Evolutionary conservation across 2,797 vertebrate genomes (phyloP).

Genomic region (Sebastes melanostomus): DNA sequence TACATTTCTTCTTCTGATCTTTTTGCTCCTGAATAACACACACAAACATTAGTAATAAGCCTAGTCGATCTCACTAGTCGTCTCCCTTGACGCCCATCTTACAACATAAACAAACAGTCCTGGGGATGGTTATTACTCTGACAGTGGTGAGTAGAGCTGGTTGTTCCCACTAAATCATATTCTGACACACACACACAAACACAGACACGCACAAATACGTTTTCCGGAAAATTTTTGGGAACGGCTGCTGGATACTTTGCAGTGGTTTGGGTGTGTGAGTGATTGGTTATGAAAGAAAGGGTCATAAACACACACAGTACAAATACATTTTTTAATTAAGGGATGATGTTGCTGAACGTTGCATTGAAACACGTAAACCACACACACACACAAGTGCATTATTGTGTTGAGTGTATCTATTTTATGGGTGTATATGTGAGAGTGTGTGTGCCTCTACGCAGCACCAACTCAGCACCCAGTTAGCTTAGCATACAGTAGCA

Average conservation of each 20-base stretch:
- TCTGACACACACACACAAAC: not conserved
- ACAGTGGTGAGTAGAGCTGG: not conserved
- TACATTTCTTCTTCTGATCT: not conserved
- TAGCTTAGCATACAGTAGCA: not conserved
- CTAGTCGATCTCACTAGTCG: not conserved
- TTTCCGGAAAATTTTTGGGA: not conserved
- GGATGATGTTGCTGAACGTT: not conserved
- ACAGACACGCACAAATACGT: not conserved
- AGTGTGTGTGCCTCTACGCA: no score
- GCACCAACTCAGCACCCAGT: not conserved
- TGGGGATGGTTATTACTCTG: not conserved
- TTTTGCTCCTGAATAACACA: not conserved
- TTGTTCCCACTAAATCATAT: slow-evolving; percentile 14
- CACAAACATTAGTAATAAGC: not conserved
- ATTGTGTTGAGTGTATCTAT: not conserved
- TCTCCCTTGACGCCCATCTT: not conserved
- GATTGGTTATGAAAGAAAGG: not conserved
- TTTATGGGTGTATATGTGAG: not conserved
- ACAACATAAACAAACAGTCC: slow-evolving; percentile 7
- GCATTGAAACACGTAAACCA: not conserved
- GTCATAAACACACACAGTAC: not conserved
- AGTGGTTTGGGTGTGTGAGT: slow-evolving; percentile 1
- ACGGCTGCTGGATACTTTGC: not conserved
- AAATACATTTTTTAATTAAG: not conserved
- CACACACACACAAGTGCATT: not conserved